Evolutionary conservation across 2,113 vertebrate genomes (phyloP).

Genomic region (Crotalus helleri): DNA sequence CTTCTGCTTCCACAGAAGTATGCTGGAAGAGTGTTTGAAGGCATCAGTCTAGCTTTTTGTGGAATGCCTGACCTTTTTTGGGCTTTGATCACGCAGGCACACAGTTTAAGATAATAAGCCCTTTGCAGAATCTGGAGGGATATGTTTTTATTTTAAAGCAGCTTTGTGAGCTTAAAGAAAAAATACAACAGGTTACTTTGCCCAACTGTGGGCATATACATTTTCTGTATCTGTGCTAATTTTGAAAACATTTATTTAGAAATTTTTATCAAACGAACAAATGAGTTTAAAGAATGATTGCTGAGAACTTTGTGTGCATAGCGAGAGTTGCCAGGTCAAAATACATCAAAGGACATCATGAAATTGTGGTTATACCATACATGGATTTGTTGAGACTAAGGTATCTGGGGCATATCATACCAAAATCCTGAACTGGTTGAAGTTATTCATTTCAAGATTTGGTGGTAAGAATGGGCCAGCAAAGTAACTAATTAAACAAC

Average conservation of each 20-base stretch:
- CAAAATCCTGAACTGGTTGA: neutral
- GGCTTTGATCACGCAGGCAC: conserved; percentile 70
- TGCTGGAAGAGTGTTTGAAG: conserved; percentile 44
- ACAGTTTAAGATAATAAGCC: conserved; percentile 58
- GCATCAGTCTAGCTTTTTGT: conserved; percentile 53
- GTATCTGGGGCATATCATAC: conserved; percentile 5
- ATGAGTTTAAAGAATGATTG: neutral
- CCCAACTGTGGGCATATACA: neutral
- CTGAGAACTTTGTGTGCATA: neutral
- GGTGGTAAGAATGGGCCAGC: neutral
- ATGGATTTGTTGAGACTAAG: neutral
- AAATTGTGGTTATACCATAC: conserved; percentile 5
- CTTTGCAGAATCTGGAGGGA: conserved; percentile 65
- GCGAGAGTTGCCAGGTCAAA: neutral
- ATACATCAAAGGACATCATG: neutral
- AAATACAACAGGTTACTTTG: conserved; percentile 45
- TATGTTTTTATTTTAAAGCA: conserved; percentile 38
- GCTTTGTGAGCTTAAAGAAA: conserved; percentile 52
- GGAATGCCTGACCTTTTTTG: conserved; percentile 71
- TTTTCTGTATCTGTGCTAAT: neutral
- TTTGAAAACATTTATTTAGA: neutral
- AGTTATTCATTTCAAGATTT: neutral
- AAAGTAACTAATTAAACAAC: neutral
- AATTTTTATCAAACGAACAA: neutral
- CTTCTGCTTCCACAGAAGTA: conserved; percentile 31